Percentiles rank a stretch among this genome's conserved stretches.
Evolutionary conservation across 2,113 vertebrate genomes (phyloP).

Genomic region (Perccottus glenii): DNA sequence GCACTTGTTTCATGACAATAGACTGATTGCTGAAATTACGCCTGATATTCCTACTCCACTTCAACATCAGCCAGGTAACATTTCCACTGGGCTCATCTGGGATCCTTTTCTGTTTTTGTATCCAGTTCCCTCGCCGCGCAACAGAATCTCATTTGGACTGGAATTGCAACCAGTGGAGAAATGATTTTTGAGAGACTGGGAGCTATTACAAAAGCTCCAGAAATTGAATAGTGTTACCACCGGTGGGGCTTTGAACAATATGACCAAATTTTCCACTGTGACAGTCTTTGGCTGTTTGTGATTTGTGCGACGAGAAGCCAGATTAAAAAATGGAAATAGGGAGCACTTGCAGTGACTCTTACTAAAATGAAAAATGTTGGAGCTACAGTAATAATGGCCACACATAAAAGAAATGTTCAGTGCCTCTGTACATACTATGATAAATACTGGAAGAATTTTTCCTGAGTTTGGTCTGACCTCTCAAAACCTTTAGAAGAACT

Average conservation of each 20-base stretch:
- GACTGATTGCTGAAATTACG: not conserved
- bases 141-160: slow-evolving; percentile 14
- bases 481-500: too few relatives aligned
- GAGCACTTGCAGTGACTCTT: not conserved
- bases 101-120: not conserved
- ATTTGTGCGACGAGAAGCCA: slow-evolving; percentile 1
- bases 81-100: not conserved
- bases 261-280: slow-evolving; percentile 4
- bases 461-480: too few relatives aligned
- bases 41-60: not conserved
- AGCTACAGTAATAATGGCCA: not conserved
- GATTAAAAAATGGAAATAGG: slow-evolving; percentile 12
- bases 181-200: slow-evolving; percentile 12
- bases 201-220: slow-evolving; percentile 2
- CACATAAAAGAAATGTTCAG: not conserved
- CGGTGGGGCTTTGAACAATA: slow-evolving; percentile 6
- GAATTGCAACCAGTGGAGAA: slow-evolving; percentile 8
- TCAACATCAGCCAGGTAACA: not conserved
- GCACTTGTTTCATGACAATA: not conserved
- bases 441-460: too few relatives aligned
- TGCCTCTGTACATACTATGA: too few relatives aligned
- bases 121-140: not conserved
- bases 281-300: slow-evolving; percentile 3
- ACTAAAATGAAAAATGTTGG: slow-evolving; percentile 3
- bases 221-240: slow-evolving; percentile 3